These are phyloP conservation scores for Callipepla californica DNA, from an alignment of 2,113 vertebrate genomes.

Conservation along the genomic window DNA sequence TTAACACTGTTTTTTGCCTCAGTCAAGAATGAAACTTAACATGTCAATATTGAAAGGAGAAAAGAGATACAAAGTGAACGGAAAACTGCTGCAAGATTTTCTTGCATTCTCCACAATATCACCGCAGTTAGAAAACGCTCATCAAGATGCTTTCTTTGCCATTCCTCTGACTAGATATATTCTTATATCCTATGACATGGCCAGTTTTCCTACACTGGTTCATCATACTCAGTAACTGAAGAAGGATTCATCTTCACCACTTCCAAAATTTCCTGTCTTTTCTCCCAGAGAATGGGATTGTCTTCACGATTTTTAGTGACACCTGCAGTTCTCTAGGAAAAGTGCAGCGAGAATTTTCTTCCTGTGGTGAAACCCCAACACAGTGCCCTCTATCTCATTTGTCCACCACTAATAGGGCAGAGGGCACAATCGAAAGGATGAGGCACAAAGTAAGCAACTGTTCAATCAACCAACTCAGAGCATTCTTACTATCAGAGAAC, in stretches of 20 bases:
- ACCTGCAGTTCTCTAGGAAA: constrained; percentile 65
- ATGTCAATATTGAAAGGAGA: not conserved
- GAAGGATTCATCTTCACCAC: not conserved
- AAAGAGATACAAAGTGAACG: not conserved
- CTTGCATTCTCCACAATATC: not conserved
- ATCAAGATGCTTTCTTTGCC: not conserved
- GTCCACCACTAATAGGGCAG: not conserved
- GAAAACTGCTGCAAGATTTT: not conserved
- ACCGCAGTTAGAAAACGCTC: not conserved
- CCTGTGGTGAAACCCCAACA: not conserved
- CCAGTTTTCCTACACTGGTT: not conserved
- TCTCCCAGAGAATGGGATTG: not conserved
- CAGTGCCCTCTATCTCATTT: not conserved
- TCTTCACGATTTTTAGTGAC: constrained; percentile 66
- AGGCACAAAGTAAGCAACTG: not conserved
- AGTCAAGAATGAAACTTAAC: not conserved
- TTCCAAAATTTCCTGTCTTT: not conserved
- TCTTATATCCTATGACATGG: not conserved
- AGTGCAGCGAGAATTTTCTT: constrained; percentile 19
- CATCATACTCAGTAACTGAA: constrained; percentile 7
- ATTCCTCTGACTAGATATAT: not conserved
- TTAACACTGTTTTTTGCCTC: not conserved
- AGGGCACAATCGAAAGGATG: not conserved
- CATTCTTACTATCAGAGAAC: not conserved
- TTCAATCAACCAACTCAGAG: not conserved